Evolutionary conservation across 1,140 invertebrate species (phyloP), one percentile per base, ranked within the genome.

Genomic region (Microplitis demolitor): DNA sequence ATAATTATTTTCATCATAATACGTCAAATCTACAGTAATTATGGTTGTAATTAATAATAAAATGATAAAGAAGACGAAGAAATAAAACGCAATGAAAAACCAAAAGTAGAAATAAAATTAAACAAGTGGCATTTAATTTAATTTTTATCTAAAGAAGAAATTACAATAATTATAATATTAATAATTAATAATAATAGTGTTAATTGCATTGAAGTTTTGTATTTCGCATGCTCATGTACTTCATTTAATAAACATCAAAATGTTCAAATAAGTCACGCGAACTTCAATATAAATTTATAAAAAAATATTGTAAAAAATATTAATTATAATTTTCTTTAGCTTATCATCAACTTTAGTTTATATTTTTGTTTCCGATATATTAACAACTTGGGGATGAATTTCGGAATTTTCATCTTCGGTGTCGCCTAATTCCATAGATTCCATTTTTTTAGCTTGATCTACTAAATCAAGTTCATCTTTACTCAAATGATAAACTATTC

Each of bases 401-500:
- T 14, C 11, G n/a, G 64, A 14, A 3, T 45, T 56, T 3, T 75
- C 75, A 34, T 76, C 73, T 2, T 68, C 54, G 1, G 76, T 54
- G 2, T 45, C 74, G 4, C 79, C 80, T 37, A 71, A 77, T 76
- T 86, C 82, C n/a, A 83, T 67, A 4, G 35, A 34, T 3, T 85
- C 84, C 3, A 84, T 69, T 73, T 82, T 84, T 35, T 79, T 78
- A n/a, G 81, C 78, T 24, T 78, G 84, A 60, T 85, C 84, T 79
- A 90, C 87, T 66, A 85, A 82, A 4, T 88, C 88, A 13, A 93
- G 79, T 79, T 95, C 92, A 13, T 89, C 85, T 84, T 92, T 92
- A 70, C 90, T 92, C 54, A 94, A 84, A 76, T 94, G 90, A 77
- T 94, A 90, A 4, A 95, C 94, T 69, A 96, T 92, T 24, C 93